Evolutionary conservation across 2,888 invertebrate genomes (phyloP), one percentile per base, ranked within the genome.

Genomic region (Temnothorax unifasciatus): DNA sequence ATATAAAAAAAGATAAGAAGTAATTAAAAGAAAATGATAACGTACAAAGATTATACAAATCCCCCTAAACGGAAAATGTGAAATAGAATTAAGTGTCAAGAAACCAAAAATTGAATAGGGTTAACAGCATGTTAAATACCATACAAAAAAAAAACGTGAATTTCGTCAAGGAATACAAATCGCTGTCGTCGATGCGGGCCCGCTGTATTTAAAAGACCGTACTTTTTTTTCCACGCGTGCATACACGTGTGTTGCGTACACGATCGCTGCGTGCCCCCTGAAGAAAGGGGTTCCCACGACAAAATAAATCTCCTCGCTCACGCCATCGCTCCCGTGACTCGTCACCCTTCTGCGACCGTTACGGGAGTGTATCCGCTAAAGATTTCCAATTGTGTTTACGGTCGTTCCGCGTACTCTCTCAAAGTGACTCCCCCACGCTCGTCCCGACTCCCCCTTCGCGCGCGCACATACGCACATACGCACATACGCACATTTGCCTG

Each of bases 341-440:
- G 50, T 74, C 47, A 61, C 44, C 21, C 75, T 54, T 74, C 29
- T 6, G 61, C 50, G 73, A 41, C 54, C 21, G 44, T 25, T 25
- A 41, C 21, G 13, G 59, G 63, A 86, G 83, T 88, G 84, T 84
- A 87, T 88, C 84, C 82, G 50, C 68, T 75, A 88, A 89, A 87
- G 75, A 83, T 89, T 88, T 88, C 86, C 90, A 89, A 87, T 90
- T 88, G 89, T 85, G 85, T 90, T 88, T 88, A 90, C 84, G 87
- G 83, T 73, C 79, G 77, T 75, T 74, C 82, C 74, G 81, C 74
- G 71, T 86, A 66, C 75, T 82, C 76, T 44, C 50, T 83, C 50
- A 47, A 41, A 64, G 52, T 47, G 13, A 50, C 64, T 71, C 63
- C 41, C 63, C 54, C 81, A 47, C 57, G 5, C 61, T 74, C 74